These are phyloP conservation scores for Tonatia bakeri DNA, from an alignment of 2,113 vertebrate genomes.

Conservation along the genomic window DNA sequence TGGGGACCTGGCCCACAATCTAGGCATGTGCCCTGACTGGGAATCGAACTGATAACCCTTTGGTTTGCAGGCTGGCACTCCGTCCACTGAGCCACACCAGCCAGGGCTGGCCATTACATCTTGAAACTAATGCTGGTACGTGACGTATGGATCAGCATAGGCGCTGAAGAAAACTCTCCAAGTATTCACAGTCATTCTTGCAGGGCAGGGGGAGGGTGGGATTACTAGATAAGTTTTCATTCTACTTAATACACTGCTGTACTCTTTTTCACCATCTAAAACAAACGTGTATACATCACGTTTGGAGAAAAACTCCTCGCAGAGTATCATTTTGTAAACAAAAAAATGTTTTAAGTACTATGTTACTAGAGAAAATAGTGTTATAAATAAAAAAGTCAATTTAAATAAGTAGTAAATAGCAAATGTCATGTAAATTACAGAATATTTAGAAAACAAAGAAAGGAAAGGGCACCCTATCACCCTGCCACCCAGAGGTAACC, in stretches of 20 bases:
- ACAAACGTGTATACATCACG: background rate
- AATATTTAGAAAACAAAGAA: background rate
- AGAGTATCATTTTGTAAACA: no score
- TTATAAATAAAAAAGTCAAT: background rate
- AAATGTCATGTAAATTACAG: background rate
- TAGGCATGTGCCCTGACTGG: no score
- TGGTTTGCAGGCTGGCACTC: no score
- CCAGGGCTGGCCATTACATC: no score
- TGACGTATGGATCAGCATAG: background rate
- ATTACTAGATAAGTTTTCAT: background rate
- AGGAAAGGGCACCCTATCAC: background rate
- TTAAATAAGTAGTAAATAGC: background rate
- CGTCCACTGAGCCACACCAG: no score
- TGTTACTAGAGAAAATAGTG: background rate
- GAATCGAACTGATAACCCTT: no score
- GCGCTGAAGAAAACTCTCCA: background rate
- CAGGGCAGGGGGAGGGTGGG: no score
- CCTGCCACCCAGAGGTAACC: background rate
- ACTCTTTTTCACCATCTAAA: background rate
- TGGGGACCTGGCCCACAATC: no score
- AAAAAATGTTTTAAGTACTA: background rate
- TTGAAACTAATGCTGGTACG: background rate
- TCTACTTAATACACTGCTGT: background rate
- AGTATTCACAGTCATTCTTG: background rate
- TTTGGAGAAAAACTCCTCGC: no score